phyloP scores from a whole-genome alignment of 2,797 vertebrate species.

The Numenius phaeopus region DNA sequence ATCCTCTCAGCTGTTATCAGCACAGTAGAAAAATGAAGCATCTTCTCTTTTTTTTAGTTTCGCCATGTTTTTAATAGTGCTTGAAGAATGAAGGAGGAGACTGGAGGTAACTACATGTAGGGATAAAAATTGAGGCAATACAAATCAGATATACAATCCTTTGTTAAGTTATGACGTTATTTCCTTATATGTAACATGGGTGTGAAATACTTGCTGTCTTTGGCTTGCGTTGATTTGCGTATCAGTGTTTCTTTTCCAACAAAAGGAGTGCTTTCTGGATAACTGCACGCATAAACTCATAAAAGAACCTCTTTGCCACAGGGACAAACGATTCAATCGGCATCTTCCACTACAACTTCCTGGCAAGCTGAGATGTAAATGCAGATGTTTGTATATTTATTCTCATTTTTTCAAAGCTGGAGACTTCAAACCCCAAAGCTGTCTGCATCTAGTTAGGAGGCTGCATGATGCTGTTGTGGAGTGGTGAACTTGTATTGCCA shows the following conservation, averaged over 20 bases:
- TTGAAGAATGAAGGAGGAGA: conserved; percentile 4
- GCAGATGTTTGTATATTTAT: background rate
- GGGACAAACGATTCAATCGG: rapidly evolving
- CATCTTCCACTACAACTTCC: background rate
- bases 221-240: background rate
- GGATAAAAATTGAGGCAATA: background rate
- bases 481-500: background rate
- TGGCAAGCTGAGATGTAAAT: background rate
- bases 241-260: background rate
- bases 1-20: background rate
- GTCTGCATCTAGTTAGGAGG: background rate
- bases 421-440: background rate
- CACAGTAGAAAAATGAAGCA: background rate
- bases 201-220: conserved; percentile 1
- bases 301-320: background rate
- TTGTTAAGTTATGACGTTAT: background rate
- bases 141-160: background rate
- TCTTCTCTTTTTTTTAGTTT: background rate
- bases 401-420: background rate
- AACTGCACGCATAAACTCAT: background rate
- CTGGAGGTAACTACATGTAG: background rate
- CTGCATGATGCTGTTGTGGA: background rate
- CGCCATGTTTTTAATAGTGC: background rate
- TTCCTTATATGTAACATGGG: background rate
- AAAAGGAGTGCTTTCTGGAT: background rate